Conservation (phyloP, 2,797 vertebrate species). For the Myripristis murdjan region DNA sequence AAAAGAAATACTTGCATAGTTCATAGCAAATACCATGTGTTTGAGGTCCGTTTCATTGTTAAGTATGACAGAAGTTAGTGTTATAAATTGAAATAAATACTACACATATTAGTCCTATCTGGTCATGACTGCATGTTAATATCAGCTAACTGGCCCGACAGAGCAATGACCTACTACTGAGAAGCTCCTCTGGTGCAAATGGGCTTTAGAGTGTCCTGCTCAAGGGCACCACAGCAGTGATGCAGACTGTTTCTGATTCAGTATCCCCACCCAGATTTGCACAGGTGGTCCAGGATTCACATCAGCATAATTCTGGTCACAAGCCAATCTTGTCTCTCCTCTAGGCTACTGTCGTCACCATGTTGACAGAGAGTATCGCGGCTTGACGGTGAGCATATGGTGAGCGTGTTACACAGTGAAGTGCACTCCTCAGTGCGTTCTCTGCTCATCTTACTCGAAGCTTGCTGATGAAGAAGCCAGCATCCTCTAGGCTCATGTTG, state of each 20-base stretch:
- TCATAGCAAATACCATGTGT: background rate
- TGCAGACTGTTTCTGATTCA: background rate
- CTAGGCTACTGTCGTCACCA: background rate
- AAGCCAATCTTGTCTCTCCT: background rate
- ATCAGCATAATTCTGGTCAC: background rate
- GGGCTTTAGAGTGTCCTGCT: background rate
- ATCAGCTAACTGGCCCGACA: background rate
- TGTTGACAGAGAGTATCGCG: background rate
- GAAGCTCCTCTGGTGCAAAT: background rate
- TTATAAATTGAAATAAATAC: too few relatives aligned
- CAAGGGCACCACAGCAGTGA: background rate
- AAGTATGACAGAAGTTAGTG: too few relatives aligned
- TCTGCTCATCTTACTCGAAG: constrained; percentile 88
- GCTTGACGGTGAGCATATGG: background rate
- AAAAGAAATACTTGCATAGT: background rate
- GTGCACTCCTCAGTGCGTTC: background rate
- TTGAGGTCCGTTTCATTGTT: too few relatives aligned
- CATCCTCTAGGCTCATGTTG: constrained; percentile 91
- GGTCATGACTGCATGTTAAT: too few relatives aligned
- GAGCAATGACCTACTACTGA: background rate
- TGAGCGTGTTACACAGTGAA: background rate
- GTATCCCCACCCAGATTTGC: background rate
- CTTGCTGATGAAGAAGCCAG: constrained; percentile 95
- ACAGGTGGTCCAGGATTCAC: constrained; percentile 7
- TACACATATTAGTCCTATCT: too few relatives aligned